Conservation (phyloP, 2,888 invertebrate genomes). For the Ormyrus thymus region DNA sequence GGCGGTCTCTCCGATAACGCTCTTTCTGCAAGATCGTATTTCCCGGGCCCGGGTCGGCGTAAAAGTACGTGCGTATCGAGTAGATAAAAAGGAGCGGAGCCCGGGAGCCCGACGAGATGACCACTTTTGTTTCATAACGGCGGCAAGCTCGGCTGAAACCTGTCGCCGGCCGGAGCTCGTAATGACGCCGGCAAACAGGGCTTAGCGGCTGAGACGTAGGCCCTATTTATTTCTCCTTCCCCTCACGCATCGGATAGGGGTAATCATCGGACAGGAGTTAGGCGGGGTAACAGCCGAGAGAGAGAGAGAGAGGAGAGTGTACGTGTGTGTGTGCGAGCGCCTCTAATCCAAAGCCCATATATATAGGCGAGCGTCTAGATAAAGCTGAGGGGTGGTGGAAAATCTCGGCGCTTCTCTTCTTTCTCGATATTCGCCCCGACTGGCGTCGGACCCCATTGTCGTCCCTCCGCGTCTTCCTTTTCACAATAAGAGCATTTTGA, state of each 20-base stretch:
- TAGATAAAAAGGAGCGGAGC: constrained; percentile 29
- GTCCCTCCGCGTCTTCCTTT: not conserved
- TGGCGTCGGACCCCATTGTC: not conserved
- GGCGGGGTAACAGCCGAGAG: constrained; percentile 26
- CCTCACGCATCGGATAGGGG: constrained; percentile 49
- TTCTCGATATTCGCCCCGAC: constrained; percentile 36
- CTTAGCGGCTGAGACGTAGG: constrained; percentile 47
- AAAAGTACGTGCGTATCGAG: constrained; percentile 16
- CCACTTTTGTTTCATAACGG: constrained; percentile 48
- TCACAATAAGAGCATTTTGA: too few relatives aligned
- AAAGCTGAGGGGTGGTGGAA: constrained; percentile 15
- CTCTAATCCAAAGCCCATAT: constrained; percentile 42
- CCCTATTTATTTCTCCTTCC: constrained; percentile 57
- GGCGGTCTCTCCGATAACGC: constrained; percentile 11
- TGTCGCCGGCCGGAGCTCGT: constrained; percentile 55
- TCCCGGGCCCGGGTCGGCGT: not conserved
- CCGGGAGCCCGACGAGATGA: not conserved
- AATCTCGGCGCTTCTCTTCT: constrained; percentile 33
- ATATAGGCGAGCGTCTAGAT: constrained; percentile 23
- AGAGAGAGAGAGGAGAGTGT: constrained; percentile 1
- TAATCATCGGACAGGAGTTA: constrained; percentile 37
- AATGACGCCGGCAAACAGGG: constrained; percentile 61
- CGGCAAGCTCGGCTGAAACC: constrained; percentile 22
- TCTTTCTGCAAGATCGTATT: constrained; percentile 25
- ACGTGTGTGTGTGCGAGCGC: not conserved